Evolutionary conservation across 2,888 invertebrate genomes (phyloP).

Genomic region (Prostheceraeus crozeri): DNA sequence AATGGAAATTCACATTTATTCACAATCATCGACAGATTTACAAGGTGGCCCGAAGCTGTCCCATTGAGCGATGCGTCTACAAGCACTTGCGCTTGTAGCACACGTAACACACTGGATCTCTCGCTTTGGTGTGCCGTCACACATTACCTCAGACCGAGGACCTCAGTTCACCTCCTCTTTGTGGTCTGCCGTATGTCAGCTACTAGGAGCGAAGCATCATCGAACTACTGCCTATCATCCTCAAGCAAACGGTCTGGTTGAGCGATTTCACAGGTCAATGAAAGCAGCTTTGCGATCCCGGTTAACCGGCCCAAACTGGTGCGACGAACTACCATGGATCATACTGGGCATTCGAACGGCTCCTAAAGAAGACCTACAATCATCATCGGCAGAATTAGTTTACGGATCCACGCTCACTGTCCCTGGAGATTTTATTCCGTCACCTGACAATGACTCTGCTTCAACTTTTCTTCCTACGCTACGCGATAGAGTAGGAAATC

Average conservation of each 20-base stretch:
- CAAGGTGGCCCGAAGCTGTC: constrained; percentile 40
- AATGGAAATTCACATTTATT: constrained; percentile 42
- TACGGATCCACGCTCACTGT: not conserved
- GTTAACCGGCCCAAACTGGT: constrained; percentile 43
- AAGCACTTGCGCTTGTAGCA: constrained; percentile 48
- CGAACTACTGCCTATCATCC: constrained; percentile 40
- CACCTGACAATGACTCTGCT: constrained; percentile 20
- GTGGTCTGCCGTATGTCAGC: constrained; percentile 39
- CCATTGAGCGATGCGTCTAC: constrained; percentile 30
- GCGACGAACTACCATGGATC: constrained; percentile 46
- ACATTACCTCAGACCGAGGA: constrained; percentile 41
- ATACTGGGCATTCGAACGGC: constrained; percentile 45
- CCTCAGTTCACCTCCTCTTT: constrained; percentile 44
- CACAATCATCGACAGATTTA: constrained; percentile 46
- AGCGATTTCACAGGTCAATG: constrained; percentile 54
- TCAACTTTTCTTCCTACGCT: too few species aligned
- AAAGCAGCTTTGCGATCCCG: constrained; percentile 49
- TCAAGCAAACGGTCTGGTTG: constrained; percentile 54
- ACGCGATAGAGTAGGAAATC: too few species aligned
- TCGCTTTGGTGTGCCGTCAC: constrained; percentile 46
- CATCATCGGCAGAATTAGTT: constrained; percentile 10
- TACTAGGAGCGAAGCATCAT: constrained; percentile 23
- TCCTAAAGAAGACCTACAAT: constrained; percentile 44
- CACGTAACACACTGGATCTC: constrained; percentile 54
- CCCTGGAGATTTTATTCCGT: constrained; percentile 3